Evolutionary conservation across 2,888 invertebrate genomes (phyloP), one percentile per base, ranked within the genome.

Genomic region (Drosophila sordidapex): DNA sequence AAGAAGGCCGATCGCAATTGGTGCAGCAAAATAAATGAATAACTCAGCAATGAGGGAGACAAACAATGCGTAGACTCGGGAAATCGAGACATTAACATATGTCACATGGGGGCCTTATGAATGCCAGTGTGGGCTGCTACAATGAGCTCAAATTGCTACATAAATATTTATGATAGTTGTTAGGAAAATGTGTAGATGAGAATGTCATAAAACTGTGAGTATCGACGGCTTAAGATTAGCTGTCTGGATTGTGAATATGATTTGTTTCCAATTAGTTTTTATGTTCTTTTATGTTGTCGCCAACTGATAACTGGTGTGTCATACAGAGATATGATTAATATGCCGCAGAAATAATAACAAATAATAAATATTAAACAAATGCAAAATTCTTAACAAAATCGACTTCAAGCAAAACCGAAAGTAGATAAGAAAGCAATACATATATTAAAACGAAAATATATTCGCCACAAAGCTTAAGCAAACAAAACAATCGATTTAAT

Each of bases 141-240:
- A 75, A 72, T 75, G 75, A 73, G 63, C 82, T 68, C 67, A 64
- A 84, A 82, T 82, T 82, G 84, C 75, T 65, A 53, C 82, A 76
- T 82, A 84, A 84, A 82, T 79, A 84, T 87, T 82, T 79, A 82
- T 87, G 72, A 70, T 62, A 53, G 40, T 58, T 57, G 40, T 18
- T 36, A 31, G 38, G 21, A n/a, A 15, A 31, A 25, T 54, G 40
- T 59, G 5, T 33, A 46, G 18, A 43, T 35, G n/a, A 31, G 21
- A 3, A 52, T 21, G 7, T 43, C 33, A 38, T 54, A 46, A 61
- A 76, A 69, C 57, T 53, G 49, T 27, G 40, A 31, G 57, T 49
- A 53, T 56, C 33, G 68, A 72, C 43, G 29, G 38, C 48, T 72
- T 54, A 27, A 61, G 68, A 62, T 75, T 58, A 79, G 66, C 63